phyloP scores from a whole-genome alignment of 2,113 vertebrate species.

The Leptobrachium ailaonicum region DNA sequence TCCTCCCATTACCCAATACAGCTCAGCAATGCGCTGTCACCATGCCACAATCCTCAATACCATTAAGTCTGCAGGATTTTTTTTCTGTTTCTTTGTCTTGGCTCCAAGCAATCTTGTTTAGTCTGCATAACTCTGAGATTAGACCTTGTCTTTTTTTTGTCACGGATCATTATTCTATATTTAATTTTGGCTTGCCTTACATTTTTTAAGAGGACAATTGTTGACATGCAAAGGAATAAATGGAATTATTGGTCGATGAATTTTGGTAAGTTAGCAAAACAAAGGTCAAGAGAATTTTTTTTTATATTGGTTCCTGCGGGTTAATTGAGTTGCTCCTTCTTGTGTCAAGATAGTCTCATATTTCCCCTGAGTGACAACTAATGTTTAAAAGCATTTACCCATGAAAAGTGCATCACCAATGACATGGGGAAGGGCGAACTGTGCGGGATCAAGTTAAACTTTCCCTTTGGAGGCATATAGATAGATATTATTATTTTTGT shows the following conservation, averaged over 20 bases:
- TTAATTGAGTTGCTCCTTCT: constrained; percentile 3
- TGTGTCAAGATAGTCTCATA: background rate
- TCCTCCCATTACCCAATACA: constrained; percentile 12
- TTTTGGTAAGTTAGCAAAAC: background rate
- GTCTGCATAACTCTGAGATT: constrained; percentile 36
- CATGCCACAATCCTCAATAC: constrained; percentile 32
- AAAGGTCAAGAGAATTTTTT: background rate
- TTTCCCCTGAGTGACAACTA: constrained; percentile 9
- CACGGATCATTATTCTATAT: constrained; percentile 25
- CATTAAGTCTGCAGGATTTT: constrained; percentile 15
- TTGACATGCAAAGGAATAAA: background rate
- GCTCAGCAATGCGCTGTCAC: constrained; percentile 23
- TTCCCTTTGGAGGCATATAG: background rate
- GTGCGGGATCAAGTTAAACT: background rate
- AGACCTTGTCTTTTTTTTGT: constrained; percentile 8
- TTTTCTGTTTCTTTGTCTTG: constrained; percentile 21
- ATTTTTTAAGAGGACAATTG: constrained; percentile 9
- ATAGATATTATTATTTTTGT: too few relatives aligned
- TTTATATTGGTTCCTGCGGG: background rate
- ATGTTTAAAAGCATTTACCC: constrained; percentile 29
- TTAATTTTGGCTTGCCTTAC: background rate
- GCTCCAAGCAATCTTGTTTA: constrained; percentile 29
- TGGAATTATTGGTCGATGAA: background rate
- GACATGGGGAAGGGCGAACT: background rate
- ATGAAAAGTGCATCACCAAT: background rate